Evolutionary conservation across 2,888 invertebrate species (phyloP), one percentile per base, ranked within the genome.

Genomic region (Ptychoptera contaminata): DNA sequence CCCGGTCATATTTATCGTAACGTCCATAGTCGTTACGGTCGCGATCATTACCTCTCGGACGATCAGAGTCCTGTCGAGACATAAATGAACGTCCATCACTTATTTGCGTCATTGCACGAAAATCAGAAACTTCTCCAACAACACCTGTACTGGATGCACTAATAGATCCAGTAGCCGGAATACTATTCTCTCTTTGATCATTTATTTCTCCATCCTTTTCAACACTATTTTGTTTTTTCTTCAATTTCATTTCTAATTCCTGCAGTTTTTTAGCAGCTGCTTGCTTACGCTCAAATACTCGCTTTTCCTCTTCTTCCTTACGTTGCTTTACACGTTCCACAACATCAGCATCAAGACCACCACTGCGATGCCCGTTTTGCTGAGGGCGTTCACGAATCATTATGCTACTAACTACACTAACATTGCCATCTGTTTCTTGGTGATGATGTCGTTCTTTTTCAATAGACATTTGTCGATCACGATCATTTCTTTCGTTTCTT

Each of bases 271-370:
- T 79, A 36, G 74, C 74, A 2, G 64, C 64, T 16, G 62, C 65
- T 60, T 66, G 74, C 53, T 76, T 77, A 11, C 71, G 70, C 56
- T 80, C 77, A 54, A 72, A 71, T 54, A 73, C 81, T 37, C 83
- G 74, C 49, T 87, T 81, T 57, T 91, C 90, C 58, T 90, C 91
- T 57, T 91, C 88, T 57, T 90, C 88, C 54, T 88, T 83, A 29
- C 86, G 75, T 58, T 82, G 83, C 45, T 83, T 78, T 0, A 88
- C 90, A 29, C 88, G 73, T 52, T 86, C 87, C 12, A 87, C 82
- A 1, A 82, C 84, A 46, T 79, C 76, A 9, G 81, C 80, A 41
- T 88, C 77, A 56, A 58, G 69, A 69, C 53, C 81, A 77, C 42
- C 83, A 72, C 46, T 78, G 70, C 56, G 79, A 78, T n/a, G 75